A percentile compares a stretch with the other conserved stretches of the same genome.
Evolutionary conservation across 2,113 vertebrate species (phyloP).

Genomic region (Orcinus orca): DNA sequence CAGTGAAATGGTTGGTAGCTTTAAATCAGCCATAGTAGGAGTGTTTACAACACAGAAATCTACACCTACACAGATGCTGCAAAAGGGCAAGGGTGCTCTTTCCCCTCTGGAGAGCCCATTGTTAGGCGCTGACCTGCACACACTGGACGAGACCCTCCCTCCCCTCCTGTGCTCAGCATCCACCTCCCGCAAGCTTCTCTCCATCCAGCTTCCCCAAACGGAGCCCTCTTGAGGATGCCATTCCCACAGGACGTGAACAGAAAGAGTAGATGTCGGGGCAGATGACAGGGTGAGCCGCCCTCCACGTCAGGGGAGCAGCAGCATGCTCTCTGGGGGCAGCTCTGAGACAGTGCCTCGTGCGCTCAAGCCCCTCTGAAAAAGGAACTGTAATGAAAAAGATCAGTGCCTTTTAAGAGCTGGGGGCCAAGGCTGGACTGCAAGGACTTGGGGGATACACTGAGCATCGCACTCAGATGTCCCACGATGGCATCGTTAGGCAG

Average conservation of each 20-base stretch:
- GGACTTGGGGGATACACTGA: background rate
- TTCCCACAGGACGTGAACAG: background rate
- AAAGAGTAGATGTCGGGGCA: too few species aligned
- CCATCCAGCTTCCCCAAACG: background rate
- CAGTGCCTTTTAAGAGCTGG: background rate
- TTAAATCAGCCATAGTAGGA: background rate
- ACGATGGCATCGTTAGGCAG: rapidly evolving
- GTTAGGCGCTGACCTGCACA: background rate
- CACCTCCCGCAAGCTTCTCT: background rate
- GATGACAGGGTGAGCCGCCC: background rate
- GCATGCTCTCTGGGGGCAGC: rapidly evolving
- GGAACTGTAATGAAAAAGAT: background rate
- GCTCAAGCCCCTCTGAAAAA: background rate
- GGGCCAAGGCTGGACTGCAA: background rate
- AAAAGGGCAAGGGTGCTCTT: rapidly evolving
- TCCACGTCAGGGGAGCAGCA: background rate
- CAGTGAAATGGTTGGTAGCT: background rate
- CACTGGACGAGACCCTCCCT: background rate
- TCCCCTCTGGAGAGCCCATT: background rate
- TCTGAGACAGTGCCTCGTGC: background rate
- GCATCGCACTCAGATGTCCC: background rate
- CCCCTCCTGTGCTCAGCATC: background rate
- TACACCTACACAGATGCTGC: background rate
- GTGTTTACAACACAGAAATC: background rate
- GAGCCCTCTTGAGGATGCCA: background rate